Conservation (phyloP, 1,140 invertebrate species). For the Charaxes varanes region DNA sequence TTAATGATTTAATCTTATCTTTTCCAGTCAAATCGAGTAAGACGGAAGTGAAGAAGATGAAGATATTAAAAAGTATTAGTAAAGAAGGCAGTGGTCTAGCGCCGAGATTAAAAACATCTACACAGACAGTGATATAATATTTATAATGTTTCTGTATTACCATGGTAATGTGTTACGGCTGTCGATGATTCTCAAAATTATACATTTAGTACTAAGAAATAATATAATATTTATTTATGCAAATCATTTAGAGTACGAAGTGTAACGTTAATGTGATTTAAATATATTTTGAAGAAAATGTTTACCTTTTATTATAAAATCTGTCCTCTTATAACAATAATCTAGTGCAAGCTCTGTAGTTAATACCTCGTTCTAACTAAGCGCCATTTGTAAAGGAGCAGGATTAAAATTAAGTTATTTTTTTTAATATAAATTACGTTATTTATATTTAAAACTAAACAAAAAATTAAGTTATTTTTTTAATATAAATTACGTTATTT, state of each 20-base stretch:
- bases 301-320: neutral
- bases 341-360: too few species aligned
- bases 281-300: neutral
- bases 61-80: constrained; percentile 50
- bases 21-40: constrained; percentile 61
- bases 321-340: neutral
- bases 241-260: constrained; percentile 7
- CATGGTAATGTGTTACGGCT: constrained; percentile 15
- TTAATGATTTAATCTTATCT: constrained; percentile 11
- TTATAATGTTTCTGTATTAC: constrained; percentile 13
- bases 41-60: constrained; percentile 13
- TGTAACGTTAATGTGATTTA: constrained; percentile 6
- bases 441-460: too few species aligned
- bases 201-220: constrained; percentile 17
- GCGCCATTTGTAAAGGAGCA: too few species aligned
- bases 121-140: constrained; percentile 16
- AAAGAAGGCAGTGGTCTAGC: constrained; percentile 34
- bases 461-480: too few species aligned
- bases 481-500: too few species aligned
- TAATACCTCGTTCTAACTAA: too few species aligned
- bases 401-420: too few species aligned
- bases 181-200: constrained; percentile 14
- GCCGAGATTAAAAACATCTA: constrained; percentile 18
- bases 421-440: neutral
- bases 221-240: constrained; percentile 20